Evolutionary conservation across 2,888 invertebrate genomes (phyloP).

Genomic region (Clitarchus hookeri): DNA sequence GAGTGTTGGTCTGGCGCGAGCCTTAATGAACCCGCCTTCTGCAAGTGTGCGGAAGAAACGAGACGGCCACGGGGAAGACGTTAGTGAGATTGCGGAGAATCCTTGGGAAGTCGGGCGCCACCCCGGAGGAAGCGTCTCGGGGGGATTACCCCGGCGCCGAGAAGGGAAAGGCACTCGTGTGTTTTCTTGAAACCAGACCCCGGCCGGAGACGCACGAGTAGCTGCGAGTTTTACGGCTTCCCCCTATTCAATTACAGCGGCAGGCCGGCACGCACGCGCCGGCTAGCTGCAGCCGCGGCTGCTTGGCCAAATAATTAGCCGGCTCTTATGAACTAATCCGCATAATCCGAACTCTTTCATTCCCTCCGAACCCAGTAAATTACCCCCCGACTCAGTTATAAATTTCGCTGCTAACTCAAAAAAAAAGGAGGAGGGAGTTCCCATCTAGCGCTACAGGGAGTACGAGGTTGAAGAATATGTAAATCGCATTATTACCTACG

Average conservation of each 20-base stretch:
- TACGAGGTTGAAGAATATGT: too few relatives aligned
- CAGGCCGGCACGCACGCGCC: background rate
- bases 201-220: background rate
- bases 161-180: background rate
- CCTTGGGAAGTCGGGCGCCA: background rate
- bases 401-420: too few relatives aligned
- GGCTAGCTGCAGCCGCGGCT: background rate
- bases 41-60: too few relatives aligned
- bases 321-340: slow-evolving; percentile 11
- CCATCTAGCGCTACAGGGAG: too few relatives aligned
- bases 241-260: slow-evolving; percentile 19
- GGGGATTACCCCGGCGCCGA: background rate
- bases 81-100: background rate
- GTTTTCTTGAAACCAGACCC: background rate
- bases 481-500: too few relatives aligned
- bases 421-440: too few relatives aligned
- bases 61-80: too few relatives aligned
- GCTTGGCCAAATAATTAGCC: background rate
- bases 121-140: background rate
- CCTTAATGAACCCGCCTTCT: too few relatives aligned
- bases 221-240: background rate
- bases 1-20: too few relatives aligned
- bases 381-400: too few relatives aligned
- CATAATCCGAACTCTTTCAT: background rate
- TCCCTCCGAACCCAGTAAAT: too few relatives aligned